These are phyloP conservation scores for Calliopum simillimum DNA, from an alignment of 2,888 invertebrate species.

Conservation along the genomic window DNA sequence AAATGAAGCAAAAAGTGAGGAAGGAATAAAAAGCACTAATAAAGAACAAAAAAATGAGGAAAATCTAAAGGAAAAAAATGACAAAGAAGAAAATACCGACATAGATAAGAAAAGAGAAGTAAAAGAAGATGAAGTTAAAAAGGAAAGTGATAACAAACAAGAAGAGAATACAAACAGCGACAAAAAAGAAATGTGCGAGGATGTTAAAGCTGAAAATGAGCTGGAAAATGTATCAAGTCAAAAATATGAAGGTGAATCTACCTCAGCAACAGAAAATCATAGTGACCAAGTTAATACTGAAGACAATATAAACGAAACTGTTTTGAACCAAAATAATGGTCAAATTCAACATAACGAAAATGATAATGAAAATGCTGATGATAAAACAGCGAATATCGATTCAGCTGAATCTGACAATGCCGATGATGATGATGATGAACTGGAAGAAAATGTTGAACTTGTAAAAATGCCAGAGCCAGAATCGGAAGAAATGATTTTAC, in stretches of 20 bases:
- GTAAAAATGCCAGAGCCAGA: conserved; percentile 45
- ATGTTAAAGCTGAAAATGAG: neutral
- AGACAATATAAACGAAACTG: too few species aligned
- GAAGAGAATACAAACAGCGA: conserved; percentile 5
- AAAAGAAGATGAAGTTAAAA: neutral
- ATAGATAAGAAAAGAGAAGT: neutral
- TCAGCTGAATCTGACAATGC: conserved; percentile 33
- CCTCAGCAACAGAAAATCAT: too few species aligned
- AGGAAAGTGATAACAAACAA: neutral
- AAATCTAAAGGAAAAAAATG: neutral
- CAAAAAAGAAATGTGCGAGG: neutral
- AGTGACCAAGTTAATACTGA: too few species aligned
- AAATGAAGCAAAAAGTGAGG: neutral
- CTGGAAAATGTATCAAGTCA: too few species aligned
- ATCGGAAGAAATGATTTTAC: conserved; percentile 44
- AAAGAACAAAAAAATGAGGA: conserved; percentile 1
- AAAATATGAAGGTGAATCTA: too few species aligned
- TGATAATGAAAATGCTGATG: conserved; percentile 21
- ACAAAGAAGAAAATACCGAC: neutral
- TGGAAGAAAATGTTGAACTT: conserved; percentile 43
- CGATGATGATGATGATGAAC: conserved; percentile 39
- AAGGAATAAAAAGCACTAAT: neutral
- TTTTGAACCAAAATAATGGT: too few species aligned
- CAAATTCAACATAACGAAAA: neutral
- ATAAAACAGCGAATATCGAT: neutral